Conservation (phyloP, 2,113 vertebrate genomes). For the Amphiprion ocellaris region DNA sequence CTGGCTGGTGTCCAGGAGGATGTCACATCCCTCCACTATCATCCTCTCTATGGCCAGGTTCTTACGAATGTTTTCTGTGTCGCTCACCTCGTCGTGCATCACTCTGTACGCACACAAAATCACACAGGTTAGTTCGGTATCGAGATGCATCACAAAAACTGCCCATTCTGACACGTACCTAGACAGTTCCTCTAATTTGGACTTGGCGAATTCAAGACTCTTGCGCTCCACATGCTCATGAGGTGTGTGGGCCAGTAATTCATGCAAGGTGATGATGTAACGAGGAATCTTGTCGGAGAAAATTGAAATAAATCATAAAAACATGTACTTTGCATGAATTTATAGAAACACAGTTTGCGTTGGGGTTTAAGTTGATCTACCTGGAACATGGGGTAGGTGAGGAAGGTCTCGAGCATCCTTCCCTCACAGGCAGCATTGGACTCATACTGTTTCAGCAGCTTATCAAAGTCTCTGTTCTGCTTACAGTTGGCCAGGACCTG, state of each 20-base stretch:
- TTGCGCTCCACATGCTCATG: constrained; percentile 98
- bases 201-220: constrained; percentile 98
- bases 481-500: constrained; percentile 99
- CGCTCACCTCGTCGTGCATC: constrained; percentile 98
- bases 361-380: constrained; percentile 72
- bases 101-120: constrained; percentile 83
- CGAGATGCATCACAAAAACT: neutral
- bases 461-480: constrained; percentile 99
- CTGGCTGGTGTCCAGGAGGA: constrained; percentile 96
- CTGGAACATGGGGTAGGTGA: constrained; percentile 99
- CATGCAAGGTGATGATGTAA: constrained; percentile 98
- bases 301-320: neutral
- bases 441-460: constrained; percentile 98
- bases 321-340: neutral
- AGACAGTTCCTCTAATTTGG: constrained; percentile 96
- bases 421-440: constrained; percentile 96
- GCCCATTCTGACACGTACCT: constrained; percentile 81
- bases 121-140: neutral
- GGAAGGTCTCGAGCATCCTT: constrained; percentile 97
- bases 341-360: neutral
- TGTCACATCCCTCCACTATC: constrained; percentile 98
- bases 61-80: constrained; percentile 98
- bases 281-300: constrained; percentile 90
- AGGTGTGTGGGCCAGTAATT: constrained; percentile 96
- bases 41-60: constrained; percentile 97